A percentile compares a stretch with the other conserved stretches of the same genome.
Evolutionary conservation across 2,888 invertebrate species (phyloP).

Genomic region (Xestia c-nigrum): DNA sequence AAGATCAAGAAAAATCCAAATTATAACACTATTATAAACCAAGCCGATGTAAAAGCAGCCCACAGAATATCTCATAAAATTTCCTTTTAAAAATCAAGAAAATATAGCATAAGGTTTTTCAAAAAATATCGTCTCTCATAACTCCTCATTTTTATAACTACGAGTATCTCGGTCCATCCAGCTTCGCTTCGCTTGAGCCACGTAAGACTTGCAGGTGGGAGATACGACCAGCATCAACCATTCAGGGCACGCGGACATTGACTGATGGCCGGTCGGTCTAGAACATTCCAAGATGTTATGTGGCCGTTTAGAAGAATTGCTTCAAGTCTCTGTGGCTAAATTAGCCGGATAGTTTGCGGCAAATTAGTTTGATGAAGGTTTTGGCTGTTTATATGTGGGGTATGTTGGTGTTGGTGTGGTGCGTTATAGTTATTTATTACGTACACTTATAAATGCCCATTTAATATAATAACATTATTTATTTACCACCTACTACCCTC

Average conservation of each 20-base stretch:
- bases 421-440: no score
- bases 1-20: neutral
- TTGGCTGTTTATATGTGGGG: conserved; percentile 19
- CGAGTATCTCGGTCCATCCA: conserved; percentile 39
- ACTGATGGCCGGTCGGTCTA: conserved; percentile 71
- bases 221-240: conserved; percentile 72
- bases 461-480: no score
- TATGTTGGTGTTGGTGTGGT: neutral
- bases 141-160: conserved; percentile 26
- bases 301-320: conserved; percentile 57
- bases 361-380: conserved; percentile 50
- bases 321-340: conserved; percentile 21
- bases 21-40: neutral
- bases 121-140: conserved; percentile 36
- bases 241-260: conserved; percentile 77
- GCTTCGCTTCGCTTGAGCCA: conserved; percentile 23
- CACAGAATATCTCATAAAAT: neutral
- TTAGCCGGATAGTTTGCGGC: conserved; percentile 47
- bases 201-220: conserved; percentile 66
- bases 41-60: neutral
- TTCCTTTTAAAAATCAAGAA: conserved; percentile 10
- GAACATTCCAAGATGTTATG: conserved; percentile 52
- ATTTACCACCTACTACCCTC: no score
- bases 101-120: conserved; percentile 20
- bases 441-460: no score